Percentiles rank a stretch among this genome's conserved stretches.
These are phyloP conservation scores for Amphimallon solstitiale DNA, from an alignment of 2,888 invertebrate genomes.

Conservation along the genomic window DNA sequence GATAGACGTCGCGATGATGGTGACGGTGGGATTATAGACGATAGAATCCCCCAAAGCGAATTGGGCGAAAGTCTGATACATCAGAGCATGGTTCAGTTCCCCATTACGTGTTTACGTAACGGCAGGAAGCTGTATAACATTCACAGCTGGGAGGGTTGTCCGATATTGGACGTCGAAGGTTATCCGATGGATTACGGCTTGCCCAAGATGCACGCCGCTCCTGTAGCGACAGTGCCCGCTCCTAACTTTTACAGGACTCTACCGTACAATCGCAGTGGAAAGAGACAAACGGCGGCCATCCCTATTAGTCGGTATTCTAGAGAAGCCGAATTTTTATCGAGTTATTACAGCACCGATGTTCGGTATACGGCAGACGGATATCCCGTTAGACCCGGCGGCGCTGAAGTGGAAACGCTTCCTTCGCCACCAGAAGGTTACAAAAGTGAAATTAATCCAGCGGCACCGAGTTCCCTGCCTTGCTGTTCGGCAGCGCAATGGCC, in stretches of 20 bases:
- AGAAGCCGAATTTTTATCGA: slow-evolving; percentile 73
- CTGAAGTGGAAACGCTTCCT: slow-evolving; percentile 48
- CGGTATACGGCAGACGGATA: slow-evolving; percentile 85
- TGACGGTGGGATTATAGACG: slow-evolving; percentile 57
- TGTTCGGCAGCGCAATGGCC: slow-evolving; percentile 64
- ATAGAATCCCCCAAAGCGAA: slow-evolving; percentile 54
- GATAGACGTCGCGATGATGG: slow-evolving; percentile 61
- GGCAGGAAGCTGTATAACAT: slow-evolving; percentile 70
- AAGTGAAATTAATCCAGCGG: slow-evolving; percentile 47
- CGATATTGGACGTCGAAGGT: slow-evolving; percentile 80
- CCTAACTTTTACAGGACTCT: slow-evolving; percentile 77
- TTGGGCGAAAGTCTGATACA: slow-evolving; percentile 32
- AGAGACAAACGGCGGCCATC: slow-evolving; percentile 66
- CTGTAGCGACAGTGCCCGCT: too few relatives aligned
- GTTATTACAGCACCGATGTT: slow-evolving; percentile 69
- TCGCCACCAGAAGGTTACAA: slow-evolving; percentile 48
- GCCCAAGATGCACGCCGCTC: slow-evolving; percentile 68
- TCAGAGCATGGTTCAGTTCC: slow-evolving; percentile 42
- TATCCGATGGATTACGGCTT: slow-evolving; percentile 81
- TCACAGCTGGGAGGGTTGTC: slow-evolving; percentile 77
- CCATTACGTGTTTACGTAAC: slow-evolving; percentile 55
- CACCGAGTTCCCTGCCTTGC: slow-evolving; percentile 47
- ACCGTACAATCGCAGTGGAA: slow-evolving; percentile 74
- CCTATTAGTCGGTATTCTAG: slow-evolving; percentile 69
- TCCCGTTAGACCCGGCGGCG: slow-evolving; percentile 66